phyloP scores from a whole-genome alignment of 2,113 vertebrate genomes.

The Malurus cyaneus region DNA sequence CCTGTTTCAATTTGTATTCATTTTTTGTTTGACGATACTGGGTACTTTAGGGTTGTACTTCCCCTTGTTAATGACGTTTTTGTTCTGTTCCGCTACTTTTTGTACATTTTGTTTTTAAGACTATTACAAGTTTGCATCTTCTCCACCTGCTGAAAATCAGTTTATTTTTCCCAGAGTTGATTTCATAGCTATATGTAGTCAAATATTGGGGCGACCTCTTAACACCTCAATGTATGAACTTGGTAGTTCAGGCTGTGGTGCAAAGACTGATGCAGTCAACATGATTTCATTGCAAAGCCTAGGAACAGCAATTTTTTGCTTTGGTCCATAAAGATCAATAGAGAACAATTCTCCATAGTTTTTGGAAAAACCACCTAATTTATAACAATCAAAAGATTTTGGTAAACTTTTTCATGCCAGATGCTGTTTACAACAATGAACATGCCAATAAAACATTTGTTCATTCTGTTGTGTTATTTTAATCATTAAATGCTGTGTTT shows the following conservation, averaged over 20 bases:
- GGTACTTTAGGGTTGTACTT: conserved; percentile 71
- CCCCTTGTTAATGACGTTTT: conserved; percentile 68
- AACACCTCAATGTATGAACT: conserved; percentile 61
- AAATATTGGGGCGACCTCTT: conserved; percentile 56
- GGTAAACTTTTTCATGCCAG: conserved; percentile 87
- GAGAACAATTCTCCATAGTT: conserved; percentile 72
- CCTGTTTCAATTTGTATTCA: conserved; percentile 70
- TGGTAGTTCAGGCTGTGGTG: conserved; percentile 60
- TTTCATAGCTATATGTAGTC: conserved; percentile 70
- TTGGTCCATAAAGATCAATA: conserved; percentile 70
- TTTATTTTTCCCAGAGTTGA: conserved; percentile 63
- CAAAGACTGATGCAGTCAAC: conserved; percentile 60
- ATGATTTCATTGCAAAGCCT: conserved; percentile 71
- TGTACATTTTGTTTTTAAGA: conserved; percentile 72
- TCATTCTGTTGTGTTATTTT: conserved; percentile 78
- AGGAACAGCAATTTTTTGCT: conserved; percentile 68
- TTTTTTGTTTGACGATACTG: conserved; percentile 67
- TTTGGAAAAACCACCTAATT: conserved; percentile 76
- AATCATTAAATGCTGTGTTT: conserved; percentile 70
- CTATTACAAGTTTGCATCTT: conserved; percentile 69
- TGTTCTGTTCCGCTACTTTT: conserved; percentile 63
- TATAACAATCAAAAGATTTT: conserved; percentile 82
- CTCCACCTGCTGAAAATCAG: conserved; percentile 56
- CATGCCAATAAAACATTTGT: conserved; percentile 93
- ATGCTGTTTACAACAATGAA: conserved; percentile 94